Conservation (phyloP, 2,113 vertebrate genomes). For the Mastomys coucha region DNA sequence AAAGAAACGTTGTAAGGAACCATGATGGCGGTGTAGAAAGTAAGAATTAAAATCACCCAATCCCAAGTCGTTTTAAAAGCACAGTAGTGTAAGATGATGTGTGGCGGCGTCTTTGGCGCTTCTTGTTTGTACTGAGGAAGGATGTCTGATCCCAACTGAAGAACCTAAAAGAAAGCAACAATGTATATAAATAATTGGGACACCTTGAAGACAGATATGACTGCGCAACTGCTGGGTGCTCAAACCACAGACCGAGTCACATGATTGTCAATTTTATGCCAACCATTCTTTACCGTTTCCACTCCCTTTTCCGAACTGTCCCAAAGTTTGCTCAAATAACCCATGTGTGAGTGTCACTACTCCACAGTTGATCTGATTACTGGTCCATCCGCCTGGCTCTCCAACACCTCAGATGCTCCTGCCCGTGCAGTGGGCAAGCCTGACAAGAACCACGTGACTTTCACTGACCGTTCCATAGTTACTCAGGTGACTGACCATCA, state of each 20-base stretch:
- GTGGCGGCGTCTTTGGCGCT: conserved; percentile 98
- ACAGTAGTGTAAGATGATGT: conserved; percentile 99
- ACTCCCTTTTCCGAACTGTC: not conserved
- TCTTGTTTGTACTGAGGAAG: conserved; percentile 99
- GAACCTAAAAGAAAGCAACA: conserved; percentile 89
- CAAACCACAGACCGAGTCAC: not conserved
- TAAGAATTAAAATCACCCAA: conserved; percentile 98
- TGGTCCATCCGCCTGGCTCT: not conserved
- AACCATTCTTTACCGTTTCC: not conserved
- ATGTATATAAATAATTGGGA: not conserved
- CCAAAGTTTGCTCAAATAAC: not conserved
- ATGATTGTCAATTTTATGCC: not conserved
- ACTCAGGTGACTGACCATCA: not conserved
- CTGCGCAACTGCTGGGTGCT: not conserved
- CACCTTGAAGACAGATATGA: not conserved
- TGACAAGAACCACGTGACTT: not conserved
- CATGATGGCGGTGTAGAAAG: conserved; percentile 99
- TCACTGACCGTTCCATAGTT: not conserved
- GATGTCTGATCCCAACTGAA: conserved; percentile 98
- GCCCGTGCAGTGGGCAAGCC: not conserved
- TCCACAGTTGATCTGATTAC: not conserved
- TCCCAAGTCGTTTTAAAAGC: conserved; percentile 99
- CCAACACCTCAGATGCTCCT: not conserved
- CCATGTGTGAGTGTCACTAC: too few relatives aligned
- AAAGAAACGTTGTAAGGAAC: conserved; percentile 98